phyloP scores from a whole-genome alignment of 2,113 vertebrate species.

The Lagopus leucura region DNA sequence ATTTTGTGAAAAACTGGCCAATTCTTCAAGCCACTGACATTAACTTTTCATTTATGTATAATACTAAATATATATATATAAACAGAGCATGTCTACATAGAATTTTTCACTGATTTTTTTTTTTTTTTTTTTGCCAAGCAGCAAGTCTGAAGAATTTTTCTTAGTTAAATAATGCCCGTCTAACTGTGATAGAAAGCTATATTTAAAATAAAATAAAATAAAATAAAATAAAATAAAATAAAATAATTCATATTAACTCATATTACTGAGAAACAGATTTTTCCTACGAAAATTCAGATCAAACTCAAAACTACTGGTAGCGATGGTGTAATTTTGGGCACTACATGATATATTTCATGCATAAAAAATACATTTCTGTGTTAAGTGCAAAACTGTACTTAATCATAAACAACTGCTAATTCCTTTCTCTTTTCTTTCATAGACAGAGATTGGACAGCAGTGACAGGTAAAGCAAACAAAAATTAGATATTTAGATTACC shows the following conservation, averaged over 20 bases:
- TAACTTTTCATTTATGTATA: not conserved
- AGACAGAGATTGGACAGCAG: not conserved
- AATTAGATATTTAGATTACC: rapidly evolving
- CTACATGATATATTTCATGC: not conserved
- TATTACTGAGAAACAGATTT: not conserved
- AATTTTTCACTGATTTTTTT: not conserved
- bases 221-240: no score
- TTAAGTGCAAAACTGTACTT: not conserved
- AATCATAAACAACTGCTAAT: not conserved
- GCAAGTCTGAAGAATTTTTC: not conserved
- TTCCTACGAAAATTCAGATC: not conserved
- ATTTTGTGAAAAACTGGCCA: not conserved
- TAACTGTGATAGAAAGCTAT: not conserved
- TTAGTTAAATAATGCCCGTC: not conserved
- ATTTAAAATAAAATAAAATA: no score
- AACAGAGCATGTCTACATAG: not conserved
- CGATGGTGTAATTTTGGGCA: not conserved
- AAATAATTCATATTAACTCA: not conserved
- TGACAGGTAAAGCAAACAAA: rapidly evolving
- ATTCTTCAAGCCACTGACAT: not conserved
- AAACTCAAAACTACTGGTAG: not conserved
- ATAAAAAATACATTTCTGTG: not conserved
- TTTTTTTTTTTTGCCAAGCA: not conserved
- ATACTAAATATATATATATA: not conserved
- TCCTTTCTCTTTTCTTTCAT: not conserved